Evolutionary conservation across 2,888 invertebrate genomes (phyloP), one percentile per base, ranked within the genome.

Genomic region (Fabriciana adippe): DNA sequence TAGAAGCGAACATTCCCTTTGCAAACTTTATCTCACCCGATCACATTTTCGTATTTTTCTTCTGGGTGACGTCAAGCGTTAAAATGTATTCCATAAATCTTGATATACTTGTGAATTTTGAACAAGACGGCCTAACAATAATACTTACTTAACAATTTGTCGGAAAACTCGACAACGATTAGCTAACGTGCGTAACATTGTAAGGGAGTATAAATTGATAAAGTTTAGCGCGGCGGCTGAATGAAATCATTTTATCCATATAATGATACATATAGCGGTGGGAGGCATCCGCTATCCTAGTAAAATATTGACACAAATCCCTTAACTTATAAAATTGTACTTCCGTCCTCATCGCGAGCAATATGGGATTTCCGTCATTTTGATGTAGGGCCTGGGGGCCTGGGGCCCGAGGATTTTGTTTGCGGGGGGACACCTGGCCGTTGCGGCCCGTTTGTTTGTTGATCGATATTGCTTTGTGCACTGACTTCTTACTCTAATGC

Each of bases 281-380:
- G 77, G 67, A 72, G 76, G 78, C 78, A 80, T 83, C 83, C 83
- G 82, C 85, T 81, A 83, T 90, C 92, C 92, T 92, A 91, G 87
- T 92, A 90, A 90, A 92, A 92, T 92, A 92, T 92, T 92, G 90
- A 92, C 92, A 91, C 87, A 90, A 91, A 92, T 90, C 92, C 92
- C 92, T 91, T 90, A 91, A 92, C 90, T 92, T 92, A 92, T 92
- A 92, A 92, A 92, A 92, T 90, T 85, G 87, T 88, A 84, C 89
- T 89, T 87, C 86, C 89, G 87, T 86, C 86, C 87, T 86, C 84
- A 82, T 85, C 86, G 88, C 87, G 85, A 85, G 88, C 88, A 89
- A 91, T 92, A 92, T 92, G 90, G 90, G 90, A 89, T 90, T 90
- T 90, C 87, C 89, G 89, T 88, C 90, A 90, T 90, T 90, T 90